Base-by-base conservation (phyloP, 1,140 invertebrate species). In the Chelonus insularis region DNA sequence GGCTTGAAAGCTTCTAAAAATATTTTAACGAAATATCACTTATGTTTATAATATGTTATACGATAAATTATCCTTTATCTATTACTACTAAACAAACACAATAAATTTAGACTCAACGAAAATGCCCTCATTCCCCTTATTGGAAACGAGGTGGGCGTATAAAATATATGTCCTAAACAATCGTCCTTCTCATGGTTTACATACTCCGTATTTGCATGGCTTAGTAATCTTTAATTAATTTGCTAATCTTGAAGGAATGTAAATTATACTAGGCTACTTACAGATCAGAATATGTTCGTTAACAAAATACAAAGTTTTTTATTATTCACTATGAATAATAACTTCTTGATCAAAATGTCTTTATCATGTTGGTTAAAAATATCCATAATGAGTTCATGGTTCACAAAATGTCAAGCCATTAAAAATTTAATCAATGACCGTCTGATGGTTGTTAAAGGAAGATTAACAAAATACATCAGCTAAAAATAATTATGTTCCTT, bases 71-170 rank as follows among this genome's bases (percentile, higher is more conserved):
- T n/a, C 8, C 18, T 54, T 12, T 54, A 37, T 54, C 14, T 39
- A 11, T 3, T 1, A 12, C 21, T 1, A 37, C 16, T 18, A 54
- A 54, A 54, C 32, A 54, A 54, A 54, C 16, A 12, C 51, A 9
- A 54, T 54, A 37, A 54, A 54, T 54, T 54, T 37, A 16, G 20
- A 37, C 18, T 54, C 51, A 37, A 21, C 18, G 34, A 39, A 54
- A 54, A 54, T 37, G 37, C 32, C 16, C 21, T 1, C 29, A 12
- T 54, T 36, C 4, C 32, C 51, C 34, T 54, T 39, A 54, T 54
- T 54, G 51, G 51, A 1, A 54, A 37, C 32, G n/a, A 54, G 32
- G 5, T 37, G 51, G 51, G 34, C 51, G 34, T 54, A 14, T 52
- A 34, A 8, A 39, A 54, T 25, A 12, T 29, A 54, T 23, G 7